A percentile compares a stretch with the other conserved stretches of the same genome.
Evolutionary conservation across 2,113 vertebrate species (phyloP).

Genomic region (Progne subis): DNA sequence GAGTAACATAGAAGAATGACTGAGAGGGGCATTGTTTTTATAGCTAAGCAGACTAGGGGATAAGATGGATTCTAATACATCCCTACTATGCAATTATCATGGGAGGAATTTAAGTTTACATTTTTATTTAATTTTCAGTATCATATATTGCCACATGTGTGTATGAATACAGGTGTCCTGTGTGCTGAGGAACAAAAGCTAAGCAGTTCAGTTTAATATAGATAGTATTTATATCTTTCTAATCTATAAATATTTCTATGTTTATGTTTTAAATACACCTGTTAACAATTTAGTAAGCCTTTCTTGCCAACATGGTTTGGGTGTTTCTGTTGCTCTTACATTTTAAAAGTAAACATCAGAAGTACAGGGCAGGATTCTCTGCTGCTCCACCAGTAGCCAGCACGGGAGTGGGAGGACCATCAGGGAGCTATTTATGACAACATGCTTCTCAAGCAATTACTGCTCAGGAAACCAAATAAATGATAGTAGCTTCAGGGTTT

Average conservation of each 20-base stretch:
- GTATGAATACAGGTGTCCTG: neutral
- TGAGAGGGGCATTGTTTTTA: conserved; percentile 19
- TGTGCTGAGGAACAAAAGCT: neutral
- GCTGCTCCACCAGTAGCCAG: neutral
- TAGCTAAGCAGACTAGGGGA: neutral
- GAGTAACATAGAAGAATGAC: neutral
- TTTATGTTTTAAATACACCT: neutral
- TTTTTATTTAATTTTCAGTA: neutral
- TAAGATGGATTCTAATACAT: neutral
- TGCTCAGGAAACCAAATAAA: neutral
- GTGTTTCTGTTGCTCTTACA: neutral
- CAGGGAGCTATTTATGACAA: neutral
- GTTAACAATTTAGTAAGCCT: neutral
- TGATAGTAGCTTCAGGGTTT: neutral
- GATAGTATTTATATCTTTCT: neutral
- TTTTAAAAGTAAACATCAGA: neutral
- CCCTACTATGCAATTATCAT: neutral
- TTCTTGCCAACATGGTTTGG: neutral
- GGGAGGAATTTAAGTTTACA: neutral
- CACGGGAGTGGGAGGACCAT: fast-evolving
- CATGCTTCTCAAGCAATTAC: neutral
- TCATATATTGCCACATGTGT: neutral
- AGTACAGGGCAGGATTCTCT: neutral
- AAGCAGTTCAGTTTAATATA: neutral
- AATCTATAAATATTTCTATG: neutral